Conservation (phyloP, 2,797 vertebrate species). For the Acridotheres tristis region DNA sequence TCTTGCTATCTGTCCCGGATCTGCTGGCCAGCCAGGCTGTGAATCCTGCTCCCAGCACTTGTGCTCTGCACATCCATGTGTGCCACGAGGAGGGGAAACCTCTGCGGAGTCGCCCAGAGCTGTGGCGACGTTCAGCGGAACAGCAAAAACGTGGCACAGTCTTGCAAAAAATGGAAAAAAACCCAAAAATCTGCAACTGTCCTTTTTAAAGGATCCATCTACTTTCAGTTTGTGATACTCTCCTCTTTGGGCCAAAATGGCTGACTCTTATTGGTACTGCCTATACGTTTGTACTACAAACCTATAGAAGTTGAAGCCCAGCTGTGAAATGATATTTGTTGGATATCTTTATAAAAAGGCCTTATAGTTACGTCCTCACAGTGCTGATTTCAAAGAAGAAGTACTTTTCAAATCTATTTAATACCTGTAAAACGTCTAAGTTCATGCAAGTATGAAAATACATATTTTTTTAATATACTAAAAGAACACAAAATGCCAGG, state of each 20-base stretch:
- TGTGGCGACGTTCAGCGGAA: rapidly evolving
- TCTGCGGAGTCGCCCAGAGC: not conserved
- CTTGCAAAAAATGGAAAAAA: not conserved
- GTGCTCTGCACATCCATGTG: rapidly evolving
- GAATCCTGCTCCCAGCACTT: not conserved
- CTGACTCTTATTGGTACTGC: not conserved
- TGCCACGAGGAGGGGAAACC: rapidly evolving
- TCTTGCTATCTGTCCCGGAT: not conserved
- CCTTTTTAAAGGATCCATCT: not conserved
- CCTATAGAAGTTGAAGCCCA: not conserved
- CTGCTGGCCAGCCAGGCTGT: not conserved
- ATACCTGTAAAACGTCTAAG: not conserved
- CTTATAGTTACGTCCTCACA: not conserved
- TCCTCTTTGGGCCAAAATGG: not conserved
- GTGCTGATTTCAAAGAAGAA: not conserved
- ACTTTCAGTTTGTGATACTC: not conserved
- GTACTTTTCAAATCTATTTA: not conserved
- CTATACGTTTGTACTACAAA: not conserved
- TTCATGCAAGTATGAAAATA: not conserved
- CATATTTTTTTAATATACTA: not conserved
- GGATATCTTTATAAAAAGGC: not conserved
- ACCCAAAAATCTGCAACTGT: not conserved
- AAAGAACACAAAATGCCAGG: not conserved
- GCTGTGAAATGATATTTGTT: not conserved
- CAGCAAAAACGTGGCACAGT: not conserved